phyloP scores from a whole-genome alignment of 2,113 vertebrate species.

The Sinocyclocheilus grahami region DNA sequence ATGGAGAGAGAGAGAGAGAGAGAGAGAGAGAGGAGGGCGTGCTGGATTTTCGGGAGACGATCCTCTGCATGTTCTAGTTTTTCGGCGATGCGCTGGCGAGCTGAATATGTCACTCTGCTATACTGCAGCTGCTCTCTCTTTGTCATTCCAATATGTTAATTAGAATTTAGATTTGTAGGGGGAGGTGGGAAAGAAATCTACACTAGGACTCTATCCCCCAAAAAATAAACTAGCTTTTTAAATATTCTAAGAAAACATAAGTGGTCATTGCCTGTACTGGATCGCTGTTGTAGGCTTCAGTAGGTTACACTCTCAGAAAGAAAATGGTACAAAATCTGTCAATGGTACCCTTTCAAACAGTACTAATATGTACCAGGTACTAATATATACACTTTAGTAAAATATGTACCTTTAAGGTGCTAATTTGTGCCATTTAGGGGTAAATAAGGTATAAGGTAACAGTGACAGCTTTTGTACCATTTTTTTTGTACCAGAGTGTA shows the following conservation, averaged over 20 bases:
- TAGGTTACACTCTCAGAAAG: too few relatives aligned
- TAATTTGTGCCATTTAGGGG: background rate
- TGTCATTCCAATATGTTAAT: slow-evolving; percentile 25
- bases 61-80: slow-evolving; percentile 46
- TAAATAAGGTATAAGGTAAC: background rate
- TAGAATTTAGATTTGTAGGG: slow-evolving; percentile 31
- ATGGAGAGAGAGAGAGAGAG: slow-evolving; percentile 49
- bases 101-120: slow-evolving; percentile 16
- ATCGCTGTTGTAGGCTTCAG: background rate
- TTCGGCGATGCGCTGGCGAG: background rate
- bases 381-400: too few relatives aligned
- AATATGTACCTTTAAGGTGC: too few relatives aligned
- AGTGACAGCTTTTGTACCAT: too few relatives aligned
- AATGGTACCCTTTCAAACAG: too few relatives aligned
- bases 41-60: slow-evolving; percentile 24
- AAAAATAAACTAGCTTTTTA: background rate
- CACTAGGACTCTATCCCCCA: background rate
- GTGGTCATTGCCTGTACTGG: background rate
- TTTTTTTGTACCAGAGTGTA: too few relatives aligned
- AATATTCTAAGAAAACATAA: background rate
- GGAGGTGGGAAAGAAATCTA: slow-evolving; percentile 1
- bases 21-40: slow-evolving; percentile 54
- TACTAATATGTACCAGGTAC: too few relatives aligned
- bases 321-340: too few relatives aligned
- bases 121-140: slow-evolving; percentile 37